Evolutionary conservation across 2,888 invertebrate genomes (phyloP).

Genomic region (Sinodicranocentrus sp.): DNA sequence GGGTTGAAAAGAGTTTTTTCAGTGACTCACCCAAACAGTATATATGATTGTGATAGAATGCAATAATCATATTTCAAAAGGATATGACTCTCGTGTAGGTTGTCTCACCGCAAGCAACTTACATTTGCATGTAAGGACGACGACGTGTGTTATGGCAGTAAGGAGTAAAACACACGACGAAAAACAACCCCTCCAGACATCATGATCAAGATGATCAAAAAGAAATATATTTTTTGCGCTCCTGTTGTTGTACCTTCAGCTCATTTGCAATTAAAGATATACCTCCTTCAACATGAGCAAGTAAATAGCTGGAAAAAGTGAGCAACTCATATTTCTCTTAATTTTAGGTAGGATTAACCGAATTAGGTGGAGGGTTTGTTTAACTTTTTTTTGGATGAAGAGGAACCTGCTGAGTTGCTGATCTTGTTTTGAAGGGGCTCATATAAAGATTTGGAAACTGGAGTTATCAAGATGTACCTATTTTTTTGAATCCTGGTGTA

Average conservation of each 20-base stretch:
- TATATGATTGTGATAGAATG: constrained; percentile 36
- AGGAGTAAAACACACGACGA: neutral
- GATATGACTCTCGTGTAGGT: constrained; percentile 46
- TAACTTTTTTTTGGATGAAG: neutral
- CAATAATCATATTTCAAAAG: constrained; percentile 54
- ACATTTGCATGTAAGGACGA: constrained; percentile 36
- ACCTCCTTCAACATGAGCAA: neutral
- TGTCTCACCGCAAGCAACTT: constrained; percentile 46
- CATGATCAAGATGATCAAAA: constrained; percentile 33
- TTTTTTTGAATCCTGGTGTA: neutral
- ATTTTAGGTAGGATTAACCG: constrained; percentile 10
- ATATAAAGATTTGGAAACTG: constrained; percentile 2
- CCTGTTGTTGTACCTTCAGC: neutral
- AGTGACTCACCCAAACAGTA: constrained; percentile 19
- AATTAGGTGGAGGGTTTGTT: constrained; percentile 3
- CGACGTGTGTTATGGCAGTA: constrained; percentile 38
- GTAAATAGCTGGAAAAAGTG: constrained; percentile 13
- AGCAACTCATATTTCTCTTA: neutral
- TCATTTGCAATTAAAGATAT: constrained; percentile 42
- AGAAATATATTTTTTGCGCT: constrained; percentile 22
- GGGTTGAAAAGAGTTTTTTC: neutral
- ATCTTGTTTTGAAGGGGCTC: constrained; percentile 7
- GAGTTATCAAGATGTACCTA: neutral
- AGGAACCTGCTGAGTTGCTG: constrained; percentile 20
- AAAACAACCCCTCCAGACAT: constrained; percentile 50